These are phyloP conservation scores for Mesocricetus auratus DNA, from an alignment of 2,113 vertebrate genomes.

Conservation along the genomic window DNA sequence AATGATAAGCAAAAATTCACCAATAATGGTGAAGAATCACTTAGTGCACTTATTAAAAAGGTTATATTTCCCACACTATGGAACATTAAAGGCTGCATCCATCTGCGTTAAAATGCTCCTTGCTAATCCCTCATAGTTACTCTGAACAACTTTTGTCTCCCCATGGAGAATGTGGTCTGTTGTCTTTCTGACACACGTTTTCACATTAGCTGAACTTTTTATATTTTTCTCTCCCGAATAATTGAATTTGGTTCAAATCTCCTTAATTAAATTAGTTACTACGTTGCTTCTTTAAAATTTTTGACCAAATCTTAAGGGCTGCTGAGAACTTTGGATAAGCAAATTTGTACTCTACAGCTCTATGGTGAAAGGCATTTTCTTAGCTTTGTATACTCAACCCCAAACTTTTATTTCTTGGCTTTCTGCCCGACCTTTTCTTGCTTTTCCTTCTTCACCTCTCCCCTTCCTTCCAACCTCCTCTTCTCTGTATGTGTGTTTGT, in stretches of 20 bases:
- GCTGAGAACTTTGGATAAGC: conserved; percentile 33
- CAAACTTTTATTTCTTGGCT: background rate
- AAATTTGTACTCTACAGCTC: conserved; percentile 18
- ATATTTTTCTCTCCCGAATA: background rate
- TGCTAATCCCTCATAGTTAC: background rate
- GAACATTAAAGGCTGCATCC: background rate
- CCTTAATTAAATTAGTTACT: conserved; percentile 78
- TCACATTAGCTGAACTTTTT: background rate
- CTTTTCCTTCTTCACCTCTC: background rate
- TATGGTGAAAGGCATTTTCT: background rate
- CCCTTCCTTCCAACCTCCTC: background rate
- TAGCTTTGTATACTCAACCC: background rate
- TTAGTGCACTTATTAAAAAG: background rate
- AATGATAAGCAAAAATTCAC: background rate
- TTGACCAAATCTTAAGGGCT: conserved; percentile 63
- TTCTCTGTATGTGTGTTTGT: background rate
- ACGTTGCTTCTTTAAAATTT: conserved; percentile 54
- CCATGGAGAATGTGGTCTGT: background rate
- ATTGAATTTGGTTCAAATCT: conserved; percentile 65
- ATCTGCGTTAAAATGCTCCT: background rate
- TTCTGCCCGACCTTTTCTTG: background rate
- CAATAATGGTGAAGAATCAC: background rate
- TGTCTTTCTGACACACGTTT: background rate
- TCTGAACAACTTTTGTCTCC: background rate
- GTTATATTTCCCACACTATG: background rate